Conservation (phyloP, 2,888 invertebrate genomes). For the Nephrotoma appendiculata region DNA sequence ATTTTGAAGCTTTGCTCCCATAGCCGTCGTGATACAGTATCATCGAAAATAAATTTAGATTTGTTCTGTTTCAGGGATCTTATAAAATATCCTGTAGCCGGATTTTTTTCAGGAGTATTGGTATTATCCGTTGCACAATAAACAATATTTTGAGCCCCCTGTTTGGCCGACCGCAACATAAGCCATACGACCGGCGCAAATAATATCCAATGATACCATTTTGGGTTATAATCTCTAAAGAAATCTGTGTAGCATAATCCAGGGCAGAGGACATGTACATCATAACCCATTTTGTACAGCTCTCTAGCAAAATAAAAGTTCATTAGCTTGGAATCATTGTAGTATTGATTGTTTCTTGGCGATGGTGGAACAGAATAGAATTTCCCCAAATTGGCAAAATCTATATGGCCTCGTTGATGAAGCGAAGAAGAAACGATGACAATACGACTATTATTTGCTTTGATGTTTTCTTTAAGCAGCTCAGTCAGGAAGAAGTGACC, state of each 20-base stretch:
- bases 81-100: constrained; percentile 57
- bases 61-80: constrained; percentile 52
- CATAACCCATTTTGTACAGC: constrained; percentile 45
- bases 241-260: constrained; percentile 44
- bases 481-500: constrained; percentile 79
- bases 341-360: constrained; percentile 40
- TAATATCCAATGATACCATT: constrained; percentile 58
- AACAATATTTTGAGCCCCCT: constrained; percentile 66
- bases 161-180: constrained; percentile 55
- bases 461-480: constrained; percentile 44
- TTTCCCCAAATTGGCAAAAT: constrained; percentile 51
- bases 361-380: constrained; percentile 32
- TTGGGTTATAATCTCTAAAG: constrained; percentile 42
- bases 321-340: constrained; percentile 64
- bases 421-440: constrained; percentile 57
- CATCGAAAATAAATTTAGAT: constrained; percentile 45
- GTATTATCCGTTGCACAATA: constrained; percentile 55
- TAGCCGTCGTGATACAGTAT: constrained; percentile 44
- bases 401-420: constrained; percentile 51
- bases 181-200: constrained; percentile 55
- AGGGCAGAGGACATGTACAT: constrained; percentile 57
- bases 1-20: constrained; percentile 55
- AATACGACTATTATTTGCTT: constrained; percentile 32
- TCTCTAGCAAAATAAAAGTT: constrained; percentile 56
- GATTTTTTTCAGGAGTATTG: constrained; percentile 20